A percentile compares a stretch with the other conserved stretches of the same genome.
Evolutionary conservation across 2,888 invertebrate genomes (phyloP).

Genomic region (Osmoderma eremita): DNA sequence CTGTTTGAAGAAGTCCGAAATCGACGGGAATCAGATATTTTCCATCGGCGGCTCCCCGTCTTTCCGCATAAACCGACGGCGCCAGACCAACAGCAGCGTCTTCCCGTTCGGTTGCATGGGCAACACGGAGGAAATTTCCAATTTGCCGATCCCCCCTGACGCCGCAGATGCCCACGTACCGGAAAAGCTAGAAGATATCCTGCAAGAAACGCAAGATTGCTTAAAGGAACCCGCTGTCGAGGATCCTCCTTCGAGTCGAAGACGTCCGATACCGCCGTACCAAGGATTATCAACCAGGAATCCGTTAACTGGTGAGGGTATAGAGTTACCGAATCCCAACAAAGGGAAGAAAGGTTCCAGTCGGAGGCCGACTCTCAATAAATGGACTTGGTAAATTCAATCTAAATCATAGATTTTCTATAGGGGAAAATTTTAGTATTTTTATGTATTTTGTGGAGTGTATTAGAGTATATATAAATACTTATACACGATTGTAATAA

Average conservation of each 20-base stretch:
- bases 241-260: neutral
- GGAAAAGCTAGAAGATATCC: conserved; percentile 12
- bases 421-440: conserved; percentile 22
- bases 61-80: conserved; percentile 53
- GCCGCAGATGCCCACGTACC: neutral
- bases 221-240: neutral
- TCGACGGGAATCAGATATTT: conserved; percentile 58
- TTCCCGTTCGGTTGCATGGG: conserved; percentile 53
- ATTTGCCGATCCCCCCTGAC: neutral
- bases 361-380: conserved; percentile 11
- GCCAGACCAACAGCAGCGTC: conserved; percentile 50
- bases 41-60: conserved; percentile 59
- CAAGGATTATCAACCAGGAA: conserved; percentile 44
- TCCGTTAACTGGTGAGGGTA: conserved; percentile 55
- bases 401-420: neutral
- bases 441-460: conserved; percentile 27
- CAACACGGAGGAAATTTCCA: conserved; percentile 30
- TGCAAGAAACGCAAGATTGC: conserved; percentile 22
- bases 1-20: conserved; percentile 56
- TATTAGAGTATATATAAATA: neutral
- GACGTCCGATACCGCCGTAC: conserved; percentile 9
- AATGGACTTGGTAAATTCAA: conserved; percentile 31
- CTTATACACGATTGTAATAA: neutral
- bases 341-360: conserved; percentile 31
- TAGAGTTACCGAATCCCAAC: conserved; percentile 37